Evolutionary conservation across 2,888 invertebrate genomes (phyloP).

Genomic region (Terebella lapidaria): DNA sequence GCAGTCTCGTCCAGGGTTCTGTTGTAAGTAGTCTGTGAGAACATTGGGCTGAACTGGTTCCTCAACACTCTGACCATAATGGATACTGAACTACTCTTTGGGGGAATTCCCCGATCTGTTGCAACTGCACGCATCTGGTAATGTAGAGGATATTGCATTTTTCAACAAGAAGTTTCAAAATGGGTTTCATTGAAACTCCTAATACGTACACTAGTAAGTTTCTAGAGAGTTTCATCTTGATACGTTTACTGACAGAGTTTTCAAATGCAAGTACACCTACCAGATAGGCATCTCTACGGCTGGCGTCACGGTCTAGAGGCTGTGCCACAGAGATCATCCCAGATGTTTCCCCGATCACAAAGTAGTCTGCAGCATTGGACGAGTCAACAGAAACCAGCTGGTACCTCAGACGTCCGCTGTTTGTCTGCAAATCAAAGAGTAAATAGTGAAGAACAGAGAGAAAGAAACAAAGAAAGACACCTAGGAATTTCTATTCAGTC

Average conservation of each 20-base stretch:
- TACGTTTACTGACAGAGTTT: too few species aligned
- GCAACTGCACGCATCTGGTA: conserved; percentile 37
- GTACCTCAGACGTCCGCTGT: conserved; percentile 19
- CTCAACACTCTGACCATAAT: conserved; percentile 33
- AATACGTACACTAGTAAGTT: too few species aligned
- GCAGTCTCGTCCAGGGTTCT: conserved; percentile 9
- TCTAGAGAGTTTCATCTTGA: too few species aligned
- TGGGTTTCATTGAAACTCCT: too few species aligned
- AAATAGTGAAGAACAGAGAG: background rate
- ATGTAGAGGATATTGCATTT: too few species aligned
- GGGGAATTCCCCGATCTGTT: conserved; percentile 34
- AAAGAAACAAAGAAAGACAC: too few species aligned
- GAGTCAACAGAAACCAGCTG: conserved; percentile 4
- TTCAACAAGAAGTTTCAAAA: too few species aligned
- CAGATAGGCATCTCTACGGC: background rate
- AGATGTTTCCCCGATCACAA: conserved; percentile 29
- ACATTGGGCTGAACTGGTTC: conserved; percentile 26
- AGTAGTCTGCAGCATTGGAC: conserved; percentile 26
- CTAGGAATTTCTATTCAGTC: too few species aligned
- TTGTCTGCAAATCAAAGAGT: conserved; percentile 12
- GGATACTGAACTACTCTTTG: conserved; percentile 29
- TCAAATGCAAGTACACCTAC: too few species aligned
- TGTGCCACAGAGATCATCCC: conserved; percentile 33
- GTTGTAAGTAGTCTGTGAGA: conserved; percentile 14
- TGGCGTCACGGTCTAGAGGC: conserved; percentile 9